Evolutionary conservation across 2,113 vertebrate species (phyloP), one percentile per base, ranked within the genome.

Genomic region (Synodontis membranacea): DNA sequence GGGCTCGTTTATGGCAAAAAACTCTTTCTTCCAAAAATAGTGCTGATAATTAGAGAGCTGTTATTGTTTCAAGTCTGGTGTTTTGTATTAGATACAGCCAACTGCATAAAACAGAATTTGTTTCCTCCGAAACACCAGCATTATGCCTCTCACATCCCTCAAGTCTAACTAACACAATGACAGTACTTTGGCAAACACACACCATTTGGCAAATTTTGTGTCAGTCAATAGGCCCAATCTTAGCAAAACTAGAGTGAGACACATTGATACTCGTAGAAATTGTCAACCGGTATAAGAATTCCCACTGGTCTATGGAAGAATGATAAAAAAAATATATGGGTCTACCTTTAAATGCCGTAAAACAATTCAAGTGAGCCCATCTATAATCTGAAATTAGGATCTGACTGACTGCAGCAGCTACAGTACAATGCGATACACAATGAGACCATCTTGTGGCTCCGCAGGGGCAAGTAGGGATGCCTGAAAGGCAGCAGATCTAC

Each of bases 81-180:
- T 87, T 86, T 86, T 88, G 50, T 42, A 60, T 87, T 91, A 92
- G 91, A 92, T 93, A 90, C 66, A 58, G 86, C 79, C 88, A 90
- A 91, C 89, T 90, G 81, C 82, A 89, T 91, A 90, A 92, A 92
- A 93, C 89, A 88, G 48, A 92, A 92, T 89, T 91, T 92, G 86
- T 87, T 91, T 91, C 90, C 88, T 72, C 86, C 84, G 82, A 91
- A 90, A 91, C 86, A 92, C 89, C 88, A 74, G 91, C 84, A 90
- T 93, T 83, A 88, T 90, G 81, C 87, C 84, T 90, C 84, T 79
- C 75, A 81, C 37, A 82, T 84, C 86, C 88, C 86, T 88, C 88
- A 91, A 68, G 62, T 90, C 91, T 86, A 85, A 91, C 89, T 90
- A 90, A 90, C 87, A 90, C 89, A 89, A 84, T 88, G 82, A 91